phyloP scores from a whole-genome alignment of 1,140 invertebrate genomes.

The Phymastichus coffea region DNA sequence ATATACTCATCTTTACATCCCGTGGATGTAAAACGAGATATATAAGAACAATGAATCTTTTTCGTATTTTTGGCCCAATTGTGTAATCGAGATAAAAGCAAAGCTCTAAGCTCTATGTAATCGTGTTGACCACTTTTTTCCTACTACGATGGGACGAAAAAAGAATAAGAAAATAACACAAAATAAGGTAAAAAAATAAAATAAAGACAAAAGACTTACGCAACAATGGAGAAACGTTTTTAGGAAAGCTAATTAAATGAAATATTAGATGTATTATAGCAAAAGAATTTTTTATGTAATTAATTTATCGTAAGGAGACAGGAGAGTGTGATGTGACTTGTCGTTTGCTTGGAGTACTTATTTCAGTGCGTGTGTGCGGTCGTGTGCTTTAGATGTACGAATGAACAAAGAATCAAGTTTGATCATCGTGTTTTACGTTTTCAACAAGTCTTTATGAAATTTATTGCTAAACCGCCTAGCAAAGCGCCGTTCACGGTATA shows the following conservation, averaged over 20 bases:
- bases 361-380: slow-evolving; percentile 33
- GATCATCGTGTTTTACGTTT: slow-evolving; percentile 30
- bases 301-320: slow-evolving; percentile 52
- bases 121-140: slow-evolving; percentile 49
- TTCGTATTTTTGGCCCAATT: slow-evolving; percentile 40
- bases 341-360: slow-evolving; percentile 41
- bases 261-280: slow-evolving; percentile 54
- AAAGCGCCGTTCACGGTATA: no score
- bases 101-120: slow-evolving; percentile 47
- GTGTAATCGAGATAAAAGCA: slow-evolving; percentile 36
- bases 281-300: slow-evolving; percentile 53
- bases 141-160: slow-evolving; percentile 36
- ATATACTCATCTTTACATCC: slow-evolving; percentile 49
- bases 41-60: slow-evolving; percentile 29
- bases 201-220: slow-evolving; percentile 29
- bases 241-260: slow-evolving; percentile 46
- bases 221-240: slow-evolving; percentile 33
- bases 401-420: slow-evolving; percentile 25
- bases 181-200: slow-evolving; percentile 26
- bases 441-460: no score
- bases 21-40: slow-evolving; percentile 51
- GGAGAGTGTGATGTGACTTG: slow-evolving; percentile 33
- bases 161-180: slow-evolving; percentile 38
- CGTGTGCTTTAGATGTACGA: not conserved
- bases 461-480: no score